Evolutionary conservation across 2,113 vertebrate species (phyloP).

Genomic region (Anhinga anhinga): DNA sequence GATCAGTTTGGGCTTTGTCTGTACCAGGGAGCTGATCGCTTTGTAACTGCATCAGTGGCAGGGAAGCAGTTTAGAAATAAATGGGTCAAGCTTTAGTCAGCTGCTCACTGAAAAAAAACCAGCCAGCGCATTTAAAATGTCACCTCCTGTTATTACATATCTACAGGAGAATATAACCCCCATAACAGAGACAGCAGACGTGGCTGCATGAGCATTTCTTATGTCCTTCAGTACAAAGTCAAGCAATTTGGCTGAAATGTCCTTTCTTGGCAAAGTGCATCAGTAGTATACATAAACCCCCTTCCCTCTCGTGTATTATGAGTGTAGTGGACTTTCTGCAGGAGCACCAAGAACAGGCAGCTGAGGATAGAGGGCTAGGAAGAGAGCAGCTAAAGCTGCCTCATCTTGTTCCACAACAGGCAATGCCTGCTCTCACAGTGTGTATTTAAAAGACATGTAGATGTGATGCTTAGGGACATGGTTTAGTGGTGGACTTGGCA

Average conservation of each 20-base stretch:
- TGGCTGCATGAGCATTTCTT: not conserved
- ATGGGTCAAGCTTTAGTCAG: constrained; percentile 17
- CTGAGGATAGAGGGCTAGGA: not conserved
- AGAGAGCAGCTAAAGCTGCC: not conserved
- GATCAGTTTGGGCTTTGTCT: not conserved
- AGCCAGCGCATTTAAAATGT: not conserved
- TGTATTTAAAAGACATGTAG: no score
- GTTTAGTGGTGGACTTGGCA: no score
- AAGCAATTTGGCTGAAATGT: not conserved
- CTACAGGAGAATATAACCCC: not conserved
- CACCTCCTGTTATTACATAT: not conserved
- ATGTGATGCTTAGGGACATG: no score
- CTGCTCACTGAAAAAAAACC: not conserved
- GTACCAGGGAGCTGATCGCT: not conserved
- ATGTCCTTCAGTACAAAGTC: not conserved
- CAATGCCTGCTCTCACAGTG: rapidly evolving
- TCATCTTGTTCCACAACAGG: rapidly evolving
- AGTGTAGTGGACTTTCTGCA: not conserved
- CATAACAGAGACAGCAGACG: not conserved
- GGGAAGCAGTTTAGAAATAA: constrained; percentile 1
- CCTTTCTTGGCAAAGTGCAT: not conserved
- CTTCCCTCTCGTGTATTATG: not conserved
- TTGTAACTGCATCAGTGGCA: not conserved
- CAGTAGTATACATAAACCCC: not conserved
- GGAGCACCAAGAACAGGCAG: not conserved